Evolutionary conservation across 2,888 invertebrate genomes (phyloP).

Genomic region (Oxystoma pomonae): DNA sequence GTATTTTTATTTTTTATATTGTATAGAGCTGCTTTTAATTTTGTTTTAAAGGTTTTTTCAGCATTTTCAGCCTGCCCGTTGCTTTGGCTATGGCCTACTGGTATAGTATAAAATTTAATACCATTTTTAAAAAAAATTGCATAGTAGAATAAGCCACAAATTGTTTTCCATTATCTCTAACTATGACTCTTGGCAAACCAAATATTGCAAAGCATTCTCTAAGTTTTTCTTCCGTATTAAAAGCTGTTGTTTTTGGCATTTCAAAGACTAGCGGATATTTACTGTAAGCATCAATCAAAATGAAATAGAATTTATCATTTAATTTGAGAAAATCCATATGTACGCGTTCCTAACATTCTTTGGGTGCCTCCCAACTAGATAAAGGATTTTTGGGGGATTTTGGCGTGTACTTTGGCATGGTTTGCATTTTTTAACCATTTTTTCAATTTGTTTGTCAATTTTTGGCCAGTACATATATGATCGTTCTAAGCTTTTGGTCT

Average conservation of each 20-base stretch:
- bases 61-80: too few relatives aligned
- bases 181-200: slow-evolving; percentile 7
- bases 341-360: slow-evolving; percentile 5
- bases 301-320: slow-evolving; percentile 6
- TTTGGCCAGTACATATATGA: slow-evolving; percentile 23
- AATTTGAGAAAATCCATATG: slow-evolving; percentile 10
- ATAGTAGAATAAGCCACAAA: not conserved
- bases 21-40: too few relatives aligned
- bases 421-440: slow-evolving; percentile 12
- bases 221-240: not conserved
- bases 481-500: slow-evolving; percentile 18
- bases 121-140: slow-evolving; percentile 17
- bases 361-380: not conserved
- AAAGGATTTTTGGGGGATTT: slow-evolving; percentile 7
- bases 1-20: too few relatives aligned
- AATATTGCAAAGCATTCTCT: slow-evolving; percentile 8
- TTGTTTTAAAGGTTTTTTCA: too few relatives aligned
- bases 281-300: slow-evolving; percentile 14
- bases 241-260: slow-evolving; percentile 8
- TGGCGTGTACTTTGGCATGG: slow-evolving; percentile 9
- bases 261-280: slow-evolving; percentile 15
- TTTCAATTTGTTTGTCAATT: slow-evolving; percentile 24
- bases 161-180: slow-evolving; percentile 7
- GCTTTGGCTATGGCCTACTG: not conserved
- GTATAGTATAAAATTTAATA: slow-evolving; percentile 6